phyloP scores from a whole-genome alignment of 2,888 invertebrate species.

The Standfussiana lucernea region DNA sequence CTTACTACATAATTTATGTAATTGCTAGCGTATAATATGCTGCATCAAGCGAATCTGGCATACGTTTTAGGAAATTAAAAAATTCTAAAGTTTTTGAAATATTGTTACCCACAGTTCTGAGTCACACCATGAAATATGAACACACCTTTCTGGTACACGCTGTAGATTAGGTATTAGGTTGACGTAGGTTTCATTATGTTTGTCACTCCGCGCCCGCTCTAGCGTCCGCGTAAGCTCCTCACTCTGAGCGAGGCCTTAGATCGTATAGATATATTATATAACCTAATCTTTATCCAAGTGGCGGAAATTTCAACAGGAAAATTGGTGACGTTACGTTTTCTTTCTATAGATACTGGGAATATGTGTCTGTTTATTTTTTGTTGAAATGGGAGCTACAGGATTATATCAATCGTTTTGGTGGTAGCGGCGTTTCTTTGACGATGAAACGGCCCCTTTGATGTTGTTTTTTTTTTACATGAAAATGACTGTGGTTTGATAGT shows the following conservation, averaged over 20 bases:
- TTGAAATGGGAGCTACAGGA: conserved; percentile 32
- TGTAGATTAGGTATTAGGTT: too few relatives aligned
- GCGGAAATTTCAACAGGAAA: conserved; percentile 68
- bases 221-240: not conserved
- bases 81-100: not conserved
- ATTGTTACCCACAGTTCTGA: not conserved
- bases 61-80: not conserved
- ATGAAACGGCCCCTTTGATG: conserved; percentile 33
- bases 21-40: not conserved
- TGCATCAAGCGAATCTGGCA: too few relatives aligned
- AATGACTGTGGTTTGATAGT: conserved; percentile 6
- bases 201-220: not conserved
- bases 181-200: not conserved
- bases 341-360: conserved; percentile 49
- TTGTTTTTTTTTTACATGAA: conserved; percentile 31
- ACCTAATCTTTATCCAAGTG: conserved; percentile 65
- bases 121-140: not conserved
- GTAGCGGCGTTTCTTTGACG: conserved; percentile 33
- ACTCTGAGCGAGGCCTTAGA: conserved; percentile 21
- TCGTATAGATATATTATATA: conserved; percentile 64
- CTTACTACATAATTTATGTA: not conserved
- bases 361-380: conserved; percentile 56
- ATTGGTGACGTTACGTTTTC: conserved; percentile 61
- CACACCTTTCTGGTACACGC: not conserved
- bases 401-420: conserved; percentile 47